Conservation (phyloP, 2,797 vertebrate genomes). For the Heliangelus exortis region DNA sequence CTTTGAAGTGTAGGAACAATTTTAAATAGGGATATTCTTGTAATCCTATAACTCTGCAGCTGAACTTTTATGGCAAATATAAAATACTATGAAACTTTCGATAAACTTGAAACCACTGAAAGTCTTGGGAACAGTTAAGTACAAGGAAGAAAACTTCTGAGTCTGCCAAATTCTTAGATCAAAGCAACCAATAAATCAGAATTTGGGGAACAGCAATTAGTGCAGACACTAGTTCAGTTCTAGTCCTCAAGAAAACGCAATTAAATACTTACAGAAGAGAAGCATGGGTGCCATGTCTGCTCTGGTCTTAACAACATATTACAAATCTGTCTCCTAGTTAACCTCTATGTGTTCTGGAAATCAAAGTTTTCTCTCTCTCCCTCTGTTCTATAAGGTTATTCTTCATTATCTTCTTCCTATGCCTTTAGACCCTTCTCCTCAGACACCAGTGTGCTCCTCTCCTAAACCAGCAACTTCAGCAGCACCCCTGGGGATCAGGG, state of each 20-base stretch:
- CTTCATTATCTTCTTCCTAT: background rate
- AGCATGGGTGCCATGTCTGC: background rate
- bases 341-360: background rate
- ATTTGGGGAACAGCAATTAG: background rate
- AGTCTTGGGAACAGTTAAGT: constrained; percentile 14
- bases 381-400: background rate
- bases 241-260: background rate
- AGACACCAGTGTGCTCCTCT: background rate
- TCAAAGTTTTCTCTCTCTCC: background rate
- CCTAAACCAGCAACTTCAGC: background rate
- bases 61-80: background rate
- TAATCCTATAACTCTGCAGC: constrained; percentile 25
- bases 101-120: constrained; percentile 19
- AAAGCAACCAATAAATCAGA: constrained; percentile 51
- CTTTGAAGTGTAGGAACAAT: background rate
- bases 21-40: constrained; percentile 29
- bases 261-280: background rate
- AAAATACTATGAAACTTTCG: constrained; percentile 36
- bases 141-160: constrained; percentile 23
- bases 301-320: background rate
- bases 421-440: background rate
- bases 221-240: background rate
- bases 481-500: background rate
- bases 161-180: constrained; percentile 18
- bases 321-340: background rate